Evolutionary conservation across 2,113 vertebrate genomes (phyloP).

Genomic region (Martes martes): DNA sequence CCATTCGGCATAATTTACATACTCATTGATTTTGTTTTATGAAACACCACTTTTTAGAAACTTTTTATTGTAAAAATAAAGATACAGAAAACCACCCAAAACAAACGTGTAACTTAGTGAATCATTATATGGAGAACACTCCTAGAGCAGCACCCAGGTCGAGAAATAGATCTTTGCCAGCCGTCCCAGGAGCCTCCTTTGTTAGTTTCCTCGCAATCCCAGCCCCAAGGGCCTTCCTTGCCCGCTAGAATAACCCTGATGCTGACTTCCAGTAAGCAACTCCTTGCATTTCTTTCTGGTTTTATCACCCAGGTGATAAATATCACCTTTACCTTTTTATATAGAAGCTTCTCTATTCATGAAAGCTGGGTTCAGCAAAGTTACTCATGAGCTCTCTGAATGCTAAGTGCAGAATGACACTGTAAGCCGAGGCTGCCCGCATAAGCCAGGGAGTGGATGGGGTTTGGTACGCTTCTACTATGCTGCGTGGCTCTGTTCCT

Average conservation of each 20-base stretch:
- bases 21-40: neutral
- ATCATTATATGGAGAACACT: neutral
- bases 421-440: neutral
- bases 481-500: neutral
- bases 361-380: neutral
- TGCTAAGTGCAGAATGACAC: neutral
- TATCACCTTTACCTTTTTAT: neutral
- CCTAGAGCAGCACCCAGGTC: neutral
- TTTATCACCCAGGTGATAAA: neutral
- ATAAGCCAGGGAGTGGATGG: fast-evolving
- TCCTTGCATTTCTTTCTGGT: neutral
- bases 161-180: neutral
- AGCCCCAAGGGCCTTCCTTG: too few relatives aligned
- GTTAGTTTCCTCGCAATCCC: neutral
- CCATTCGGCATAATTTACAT: neutral
- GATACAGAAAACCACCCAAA: neutral
- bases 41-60: neutral
- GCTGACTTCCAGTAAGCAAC: neutral
- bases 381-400: neutral
- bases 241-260: neutral
- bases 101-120: neutral
- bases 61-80: conserved; percentile 15
- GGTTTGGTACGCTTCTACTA: neutral
- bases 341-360: neutral
- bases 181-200: neutral